Evolutionary conservation across 2,113 vertebrate species (phyloP).

Genomic region (Ciconia maguari): DNA sequence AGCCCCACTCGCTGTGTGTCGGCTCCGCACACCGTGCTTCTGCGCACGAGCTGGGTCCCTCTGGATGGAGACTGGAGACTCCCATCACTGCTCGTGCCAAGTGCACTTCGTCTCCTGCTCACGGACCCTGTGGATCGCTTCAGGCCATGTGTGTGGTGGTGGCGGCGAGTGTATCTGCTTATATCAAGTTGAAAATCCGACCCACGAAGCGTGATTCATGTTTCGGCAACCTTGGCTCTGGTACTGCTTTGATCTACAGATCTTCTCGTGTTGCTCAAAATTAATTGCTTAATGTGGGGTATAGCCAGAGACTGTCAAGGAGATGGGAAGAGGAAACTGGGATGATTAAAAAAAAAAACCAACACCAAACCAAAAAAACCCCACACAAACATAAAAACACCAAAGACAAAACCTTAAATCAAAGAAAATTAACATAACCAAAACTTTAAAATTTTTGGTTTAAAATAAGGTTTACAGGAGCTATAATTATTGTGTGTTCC

Average conservation of each 20-base stretch:
- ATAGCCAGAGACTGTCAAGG: neutral
- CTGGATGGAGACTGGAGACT: neutral
- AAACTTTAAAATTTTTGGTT: neutral
- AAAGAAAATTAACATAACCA: neutral
- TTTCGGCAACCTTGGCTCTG: neutral
- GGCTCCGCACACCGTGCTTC: neutral
- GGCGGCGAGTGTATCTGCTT: neutral
- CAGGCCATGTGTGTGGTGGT: neutral
- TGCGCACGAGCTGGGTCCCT: neutral
- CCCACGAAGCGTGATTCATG: neutral
- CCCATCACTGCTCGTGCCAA: accelerated
- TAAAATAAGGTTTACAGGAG: neutral
- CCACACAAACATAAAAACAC: accelerated
- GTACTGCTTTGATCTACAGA: neutral
- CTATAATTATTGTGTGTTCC: neutral
- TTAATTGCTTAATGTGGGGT: neutral
- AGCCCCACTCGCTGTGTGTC: neutral
- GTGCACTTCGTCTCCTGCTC: neutral
- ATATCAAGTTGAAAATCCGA: neutral
- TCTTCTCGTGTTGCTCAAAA: neutral
- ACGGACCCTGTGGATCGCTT: neutral
- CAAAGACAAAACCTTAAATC: neutral
- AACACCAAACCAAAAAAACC: neutral
- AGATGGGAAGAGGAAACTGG: neutral
- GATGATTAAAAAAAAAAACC: neutral